Evolutionary conservation across 2,888 invertebrate genomes (phyloP).

Genomic region (Steinernema scapterisci): DNA sequence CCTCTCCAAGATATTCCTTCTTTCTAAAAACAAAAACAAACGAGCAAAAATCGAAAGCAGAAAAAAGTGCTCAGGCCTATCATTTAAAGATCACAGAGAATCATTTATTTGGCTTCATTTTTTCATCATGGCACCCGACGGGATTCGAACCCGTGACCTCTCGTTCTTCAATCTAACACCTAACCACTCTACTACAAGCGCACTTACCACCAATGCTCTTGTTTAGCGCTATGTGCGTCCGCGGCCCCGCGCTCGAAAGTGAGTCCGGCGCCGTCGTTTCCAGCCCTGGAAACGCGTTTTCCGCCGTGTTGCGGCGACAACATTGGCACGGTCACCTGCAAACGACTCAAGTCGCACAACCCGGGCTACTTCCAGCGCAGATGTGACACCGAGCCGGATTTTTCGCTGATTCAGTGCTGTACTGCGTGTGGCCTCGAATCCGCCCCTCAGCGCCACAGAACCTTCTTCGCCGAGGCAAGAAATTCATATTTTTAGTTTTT

Average conservation of each 20-base stretch:
- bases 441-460: slow-evolving; percentile 53
- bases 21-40: not conserved
- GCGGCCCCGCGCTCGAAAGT: slow-evolving; percentile 4
- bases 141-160: slow-evolving; percentile 2
- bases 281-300: not conserved
- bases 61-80: slow-evolving; percentile 29
- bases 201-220: not conserved
- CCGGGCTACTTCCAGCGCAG: slow-evolving; percentile 50
- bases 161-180: not conserved
- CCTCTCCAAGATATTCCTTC: not conserved
- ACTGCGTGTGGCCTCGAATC: slow-evolving; percentile 57
- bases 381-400: slow-evolving; percentile 50
- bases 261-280: not conserved
- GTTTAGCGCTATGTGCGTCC: slow-evolving; percentile 12
- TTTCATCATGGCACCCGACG: not conserved
- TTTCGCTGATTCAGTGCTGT: slow-evolving; percentile 62
- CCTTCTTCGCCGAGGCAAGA: slow-evolving; percentile 56
- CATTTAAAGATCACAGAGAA: slow-evolving; percentile 22
- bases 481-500: not conserved
- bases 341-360: slow-evolving; percentile 51
- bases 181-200: not conserved
- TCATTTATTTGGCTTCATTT: slow-evolving; percentile 8
- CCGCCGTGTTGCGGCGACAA: slow-evolving; percentile 42
- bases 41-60: too few relatives aligned
- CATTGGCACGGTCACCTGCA: slow-evolving; percentile 47